phyloP scores from a whole-genome alignment of 2,113 vertebrate genomes.

The Ammodramus savannarum region DNA sequence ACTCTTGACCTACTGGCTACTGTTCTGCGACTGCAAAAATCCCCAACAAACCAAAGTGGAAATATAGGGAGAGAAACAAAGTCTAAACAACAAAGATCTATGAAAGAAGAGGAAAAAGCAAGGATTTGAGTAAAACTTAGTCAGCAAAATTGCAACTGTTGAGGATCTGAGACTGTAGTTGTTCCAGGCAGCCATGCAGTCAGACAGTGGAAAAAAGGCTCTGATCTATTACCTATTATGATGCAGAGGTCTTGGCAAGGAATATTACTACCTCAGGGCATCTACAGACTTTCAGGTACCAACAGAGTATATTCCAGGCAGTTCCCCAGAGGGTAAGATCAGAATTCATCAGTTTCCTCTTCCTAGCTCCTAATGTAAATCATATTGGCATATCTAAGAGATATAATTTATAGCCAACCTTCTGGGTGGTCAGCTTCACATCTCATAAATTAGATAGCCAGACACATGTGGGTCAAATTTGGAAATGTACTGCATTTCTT shows the following conservation, averaged over 20 bases:
- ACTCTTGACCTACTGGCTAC: neutral
- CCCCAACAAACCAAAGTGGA: neutral
- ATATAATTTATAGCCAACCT: constrained; percentile 37
- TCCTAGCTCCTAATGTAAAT: neutral
- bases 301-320: neutral
- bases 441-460: constrained; percentile 59
- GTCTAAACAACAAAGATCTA: neutral
- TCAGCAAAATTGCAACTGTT: neutral
- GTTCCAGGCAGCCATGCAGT: neutral
- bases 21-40: neutral
- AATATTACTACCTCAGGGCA: neutral
- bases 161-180: neutral
- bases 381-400: neutral
- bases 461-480: constrained; percentile 59
- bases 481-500: neutral
- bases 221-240: neutral
- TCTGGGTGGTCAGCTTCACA: neutral
- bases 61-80: neutral
- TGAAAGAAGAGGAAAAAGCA: neutral
- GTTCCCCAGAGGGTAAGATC: neutral
- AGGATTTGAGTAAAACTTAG: neutral
- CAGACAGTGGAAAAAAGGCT: neutral
- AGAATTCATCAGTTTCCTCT: neutral
- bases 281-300: neutral
- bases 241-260: neutral